Conservation (phyloP, 1,140 invertebrate genomes). For the Rhysida immarginata region DNA sequence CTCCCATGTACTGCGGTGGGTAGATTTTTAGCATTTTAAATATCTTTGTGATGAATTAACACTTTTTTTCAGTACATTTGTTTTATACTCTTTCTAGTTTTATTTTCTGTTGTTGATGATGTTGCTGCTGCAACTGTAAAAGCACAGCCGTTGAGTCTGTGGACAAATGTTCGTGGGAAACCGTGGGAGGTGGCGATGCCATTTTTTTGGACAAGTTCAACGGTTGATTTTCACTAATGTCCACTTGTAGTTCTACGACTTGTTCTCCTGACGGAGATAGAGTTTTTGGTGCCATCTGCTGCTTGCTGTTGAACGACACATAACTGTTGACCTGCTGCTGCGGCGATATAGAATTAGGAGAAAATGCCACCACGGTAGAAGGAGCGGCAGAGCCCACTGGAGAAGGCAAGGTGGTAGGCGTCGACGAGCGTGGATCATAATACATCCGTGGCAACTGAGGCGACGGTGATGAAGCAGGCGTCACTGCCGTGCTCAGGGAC, state of each 20-base stretch:
- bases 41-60: too few species aligned
- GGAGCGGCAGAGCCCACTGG: conserved; percentile 7
- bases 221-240: conserved; percentile 37
- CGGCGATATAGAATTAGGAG: conserved; percentile 14
- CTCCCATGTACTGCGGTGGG: too few species aligned
- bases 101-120: too few species aligned
- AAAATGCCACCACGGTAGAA: conserved; percentile 4
- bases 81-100: too few species aligned
- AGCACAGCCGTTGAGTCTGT: too few species aligned
- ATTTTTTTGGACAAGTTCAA: conserved; percentile 77
- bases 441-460: conserved; percentile 25
- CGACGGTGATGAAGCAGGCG: conserved; percentile 31
- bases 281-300: conserved; percentile 11
- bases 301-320: too few species aligned
- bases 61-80: too few species aligned
- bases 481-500: conserved; percentile 37
- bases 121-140: too few species aligned
- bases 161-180: too few species aligned
- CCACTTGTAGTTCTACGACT: conserved; percentile 61
- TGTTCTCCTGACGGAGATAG: conserved; percentile 19
- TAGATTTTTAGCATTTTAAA: too few species aligned
- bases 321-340: too few species aligned
- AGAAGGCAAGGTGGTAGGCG: background rate
- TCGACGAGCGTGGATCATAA: conserved; percentile 11
- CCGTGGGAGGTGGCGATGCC: conserved; percentile 47